Percentiles rank a stretch among this genome's conserved stretches.
Conservation (phyloP, 2,113 vertebrate species). For the Antechinus stuartii region DNA sequence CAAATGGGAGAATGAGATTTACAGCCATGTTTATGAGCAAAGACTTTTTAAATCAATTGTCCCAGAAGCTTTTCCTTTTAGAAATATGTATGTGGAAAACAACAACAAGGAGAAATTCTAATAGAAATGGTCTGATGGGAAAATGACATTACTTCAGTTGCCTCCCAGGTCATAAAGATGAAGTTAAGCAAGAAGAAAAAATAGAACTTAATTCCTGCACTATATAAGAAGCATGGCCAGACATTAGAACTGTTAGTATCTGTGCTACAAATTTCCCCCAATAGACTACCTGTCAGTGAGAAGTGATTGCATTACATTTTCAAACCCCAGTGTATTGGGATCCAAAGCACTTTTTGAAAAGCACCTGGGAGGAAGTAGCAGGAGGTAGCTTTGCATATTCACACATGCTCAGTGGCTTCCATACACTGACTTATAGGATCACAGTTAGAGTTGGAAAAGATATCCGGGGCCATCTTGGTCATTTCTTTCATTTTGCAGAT, state of each 20-base stretch:
- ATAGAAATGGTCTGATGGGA: neutral
- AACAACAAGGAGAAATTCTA: neutral
- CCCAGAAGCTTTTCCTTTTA: conserved; percentile 29
- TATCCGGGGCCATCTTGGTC: neutral
- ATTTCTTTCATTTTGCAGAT: neutral
- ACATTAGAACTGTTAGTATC: neutral
- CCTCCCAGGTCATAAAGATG: conserved; percentile 11
- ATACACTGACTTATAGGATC: neutral
- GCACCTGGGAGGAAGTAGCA: neutral
- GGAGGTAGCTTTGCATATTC: neutral
- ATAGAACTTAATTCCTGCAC: neutral
- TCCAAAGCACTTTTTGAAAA: neutral
- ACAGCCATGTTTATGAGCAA: neutral
- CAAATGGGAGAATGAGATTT: neutral
- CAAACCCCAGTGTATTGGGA: neutral
- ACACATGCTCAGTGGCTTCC: neutral
- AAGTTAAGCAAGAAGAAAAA: neutral
- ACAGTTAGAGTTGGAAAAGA: neutral
- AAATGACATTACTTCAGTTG: neutral
- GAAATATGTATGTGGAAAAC: conserved; percentile 17
- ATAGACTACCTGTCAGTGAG: neutral
- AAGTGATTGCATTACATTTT: neutral
- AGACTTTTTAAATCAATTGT: conserved; percentile 17
- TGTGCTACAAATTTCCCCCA: neutral
- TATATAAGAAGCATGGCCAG: rapidly evolving